These are phyloP conservation scores for Lethenteron camtschaticum DNA, from an alignment of 2,113 vertebrate genomes.

Conservation along the genomic window DNA sequence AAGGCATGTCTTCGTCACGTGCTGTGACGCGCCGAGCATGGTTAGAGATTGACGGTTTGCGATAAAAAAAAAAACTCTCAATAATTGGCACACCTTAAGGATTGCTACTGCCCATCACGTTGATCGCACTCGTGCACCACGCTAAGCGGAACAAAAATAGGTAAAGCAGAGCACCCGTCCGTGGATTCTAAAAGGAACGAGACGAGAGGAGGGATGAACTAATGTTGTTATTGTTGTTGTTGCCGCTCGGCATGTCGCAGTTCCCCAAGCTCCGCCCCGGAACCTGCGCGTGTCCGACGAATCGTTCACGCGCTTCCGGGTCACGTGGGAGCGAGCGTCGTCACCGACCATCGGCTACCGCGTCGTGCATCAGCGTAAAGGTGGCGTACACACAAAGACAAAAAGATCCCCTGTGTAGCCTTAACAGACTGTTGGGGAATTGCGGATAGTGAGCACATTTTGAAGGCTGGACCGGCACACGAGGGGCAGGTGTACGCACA, in stretches of 20 bases:
- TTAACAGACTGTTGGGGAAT: too few species aligned
- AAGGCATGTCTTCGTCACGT: too few species aligned
- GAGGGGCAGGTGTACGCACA: too few species aligned
- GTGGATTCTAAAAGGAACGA: neutral
- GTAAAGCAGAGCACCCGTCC: neutral
- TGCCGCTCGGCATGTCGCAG: constrained; percentile 23
- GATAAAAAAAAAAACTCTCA: neutral
- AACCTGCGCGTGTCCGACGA: constrained; percentile 85
- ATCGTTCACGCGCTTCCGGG: constrained; percentile 89
- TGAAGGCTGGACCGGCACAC: too few species aligned
- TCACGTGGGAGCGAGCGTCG: constrained; percentile 63
- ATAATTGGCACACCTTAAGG: neutral
- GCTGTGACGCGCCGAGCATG: too few species aligned
- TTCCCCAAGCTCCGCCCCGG: constrained; percentile 54
- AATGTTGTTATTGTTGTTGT: constrained; percentile 8
- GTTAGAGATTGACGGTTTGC: too few species aligned
- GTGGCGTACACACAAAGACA: constrained; percentile 21
- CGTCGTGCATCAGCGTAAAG: constrained; percentile 55
- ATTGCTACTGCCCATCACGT: neutral
- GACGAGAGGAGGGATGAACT: neutral
- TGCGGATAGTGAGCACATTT: too few species aligned
- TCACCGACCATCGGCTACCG: constrained; percentile 76
- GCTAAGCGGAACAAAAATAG: neutral
- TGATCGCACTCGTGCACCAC: neutral
- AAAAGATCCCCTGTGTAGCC: too few species aligned